Base-by-base conservation (phyloP, 2,113 vertebrate species). In the Baryphthengus martii region DNA sequence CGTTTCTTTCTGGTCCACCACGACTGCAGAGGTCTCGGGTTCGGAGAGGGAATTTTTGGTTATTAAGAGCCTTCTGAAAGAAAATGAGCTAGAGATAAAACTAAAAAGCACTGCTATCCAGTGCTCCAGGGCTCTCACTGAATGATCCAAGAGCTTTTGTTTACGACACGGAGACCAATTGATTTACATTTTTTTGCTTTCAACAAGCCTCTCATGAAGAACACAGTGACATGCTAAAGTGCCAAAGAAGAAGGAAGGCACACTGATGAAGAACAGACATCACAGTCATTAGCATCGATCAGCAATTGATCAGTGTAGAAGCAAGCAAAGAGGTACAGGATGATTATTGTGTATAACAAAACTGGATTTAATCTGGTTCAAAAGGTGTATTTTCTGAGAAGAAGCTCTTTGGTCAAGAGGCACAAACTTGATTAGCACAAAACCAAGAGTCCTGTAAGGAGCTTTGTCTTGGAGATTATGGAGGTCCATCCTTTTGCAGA, bases 211-310 rank as follows among this genome's bases (percentile, higher is more conserved):
- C 79, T 97, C n/a, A 5, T 52, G 40, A 95, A 89, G 77, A 95
- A 7, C 33, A 83, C 29, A 88, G 84, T 13, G 66, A 93, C 72
- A 72, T 17, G 26, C 85, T 72, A 29, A 96, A 96, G 89, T 83
- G 56, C 52, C 73, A 85, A 61, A 83, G 80, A 66, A 89, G 61
- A 94, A 93, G 80, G 87, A 87, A 93, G 73, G 84, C 86, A 50
- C 74, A 6, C 39, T 96, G 98, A 98, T 96, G 87, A 97, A 91
- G 95, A 98, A 96, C 97, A 98, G 98, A 97, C 94, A 95, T 97
- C 96, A 94, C 93, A 97, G 97, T 98, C 97, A 96, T 98, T 99
- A 98, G 96, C 98, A 98, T 98, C 95, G 98, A 99, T 98, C 98
- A 95, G 82, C 90, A 77, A 97, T 96, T 94, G 97, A 97, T 98